Conservation (phyloP, 1,140 invertebrate species). For the Rhizoglyphus robini region DNA sequence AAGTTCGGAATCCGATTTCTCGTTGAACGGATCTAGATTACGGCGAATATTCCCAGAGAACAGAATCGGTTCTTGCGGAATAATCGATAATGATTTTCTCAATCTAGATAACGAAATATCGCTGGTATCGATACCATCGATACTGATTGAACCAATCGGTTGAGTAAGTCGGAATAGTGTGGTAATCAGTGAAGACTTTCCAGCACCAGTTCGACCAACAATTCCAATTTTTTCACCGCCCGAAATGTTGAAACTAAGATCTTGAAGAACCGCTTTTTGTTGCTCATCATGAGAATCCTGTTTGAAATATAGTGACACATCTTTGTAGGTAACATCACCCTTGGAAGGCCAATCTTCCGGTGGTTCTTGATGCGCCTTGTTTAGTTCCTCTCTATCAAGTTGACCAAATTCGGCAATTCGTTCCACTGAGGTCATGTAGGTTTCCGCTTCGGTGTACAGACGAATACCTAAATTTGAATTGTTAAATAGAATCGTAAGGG, state of each 20-base stretch:
- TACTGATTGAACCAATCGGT: constrained; percentile 34
- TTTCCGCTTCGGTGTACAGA: constrained; percentile 63
- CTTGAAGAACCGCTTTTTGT: constrained; percentile 42
- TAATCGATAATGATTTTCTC: constrained; percentile 36
- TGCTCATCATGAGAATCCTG: constrained; percentile 43
- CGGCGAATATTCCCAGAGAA: constrained; percentile 61
- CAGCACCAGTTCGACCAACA: constrained; percentile 39
- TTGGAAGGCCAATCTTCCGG: constrained; percentile 45
- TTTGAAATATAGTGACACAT: constrained; percentile 48
- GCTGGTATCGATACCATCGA: constrained; percentile 39
- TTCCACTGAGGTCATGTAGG: constrained; percentile 60
- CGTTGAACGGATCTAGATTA: constrained; percentile 72
- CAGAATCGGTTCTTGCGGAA: constrained; percentile 52
- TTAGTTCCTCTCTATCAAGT: constrained; percentile 44
- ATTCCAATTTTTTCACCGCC: constrained; percentile 34
- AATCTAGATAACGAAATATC: constrained; percentile 37
- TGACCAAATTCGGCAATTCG: constrained; percentile 48
- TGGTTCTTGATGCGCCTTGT: constrained; percentile 32
- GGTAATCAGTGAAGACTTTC: constrained; percentile 34
- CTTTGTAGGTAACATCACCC: constrained; percentile 53
- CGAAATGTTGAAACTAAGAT: constrained; percentile 43
- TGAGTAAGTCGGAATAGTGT: constrained; percentile 34
- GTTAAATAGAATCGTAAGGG: neutral
- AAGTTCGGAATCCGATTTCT: constrained; percentile 47
- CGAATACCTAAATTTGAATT: constrained; percentile 43